phyloP scores from a whole-genome alignment of 2,797 vertebrate species.

The Apodemus agrarius region DNA sequence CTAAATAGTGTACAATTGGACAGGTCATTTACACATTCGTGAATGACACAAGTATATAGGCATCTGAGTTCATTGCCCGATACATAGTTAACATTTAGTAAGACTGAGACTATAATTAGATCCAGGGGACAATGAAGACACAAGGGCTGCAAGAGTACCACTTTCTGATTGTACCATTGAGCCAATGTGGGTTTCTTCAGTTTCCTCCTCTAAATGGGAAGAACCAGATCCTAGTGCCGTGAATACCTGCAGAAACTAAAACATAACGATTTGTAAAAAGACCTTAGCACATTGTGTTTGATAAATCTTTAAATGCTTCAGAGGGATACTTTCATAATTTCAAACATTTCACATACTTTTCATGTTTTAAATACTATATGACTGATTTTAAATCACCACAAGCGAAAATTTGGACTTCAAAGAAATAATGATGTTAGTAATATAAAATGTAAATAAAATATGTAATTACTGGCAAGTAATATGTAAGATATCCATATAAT shows the following conservation, averaged over 20 bases:
- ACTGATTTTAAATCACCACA: conserved; percentile 15
- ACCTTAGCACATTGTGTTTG: conserved; percentile 2
- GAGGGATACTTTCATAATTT: not conserved
- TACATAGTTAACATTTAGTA: not conserved
- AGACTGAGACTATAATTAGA: not conserved
- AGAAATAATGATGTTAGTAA: not conserved
- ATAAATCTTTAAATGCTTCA: conserved; percentile 43
- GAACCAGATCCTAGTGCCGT: not conserved
- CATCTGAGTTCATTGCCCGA: not conserved
- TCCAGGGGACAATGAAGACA: not conserved
- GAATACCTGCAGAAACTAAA: not conserved
- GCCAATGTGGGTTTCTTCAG: not conserved
- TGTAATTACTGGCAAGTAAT: not conserved
- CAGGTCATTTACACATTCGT: not conserved
- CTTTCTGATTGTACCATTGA: not conserved
- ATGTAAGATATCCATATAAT: not conserved
- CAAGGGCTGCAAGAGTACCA: not conserved
- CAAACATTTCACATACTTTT: not conserved
- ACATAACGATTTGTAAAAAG: not conserved
- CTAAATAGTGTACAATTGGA: not conserved
- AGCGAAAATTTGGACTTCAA: conserved; percentile 42
- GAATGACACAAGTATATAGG: not conserved
- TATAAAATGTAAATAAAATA: conserved; percentile 31
- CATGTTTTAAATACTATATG: conserved; percentile 14
- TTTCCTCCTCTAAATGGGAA: not conserved